Percentiles rank a stretch among this genome's conserved stretches.
Evolutionary conservation across 2,888 invertebrate genomes (phyloP).

Genomic region (Rhaphigaster nebulosa): DNA sequence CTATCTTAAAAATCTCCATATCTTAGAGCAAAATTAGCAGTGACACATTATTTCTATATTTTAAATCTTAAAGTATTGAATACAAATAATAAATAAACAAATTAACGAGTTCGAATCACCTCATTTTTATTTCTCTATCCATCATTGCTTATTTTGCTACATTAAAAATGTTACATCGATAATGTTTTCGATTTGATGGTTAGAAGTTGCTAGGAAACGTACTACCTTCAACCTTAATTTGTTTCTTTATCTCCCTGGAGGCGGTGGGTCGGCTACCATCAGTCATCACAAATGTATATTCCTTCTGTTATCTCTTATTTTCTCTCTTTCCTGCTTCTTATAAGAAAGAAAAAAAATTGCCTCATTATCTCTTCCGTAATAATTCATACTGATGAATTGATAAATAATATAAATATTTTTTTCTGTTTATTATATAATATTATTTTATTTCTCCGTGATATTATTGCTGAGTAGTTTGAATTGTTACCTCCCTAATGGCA

Average conservation of each 20-base stretch:
- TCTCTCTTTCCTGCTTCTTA: neutral
- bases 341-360: neutral
- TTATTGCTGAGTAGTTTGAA: no score
- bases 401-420: no score
- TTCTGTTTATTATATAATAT: no score
- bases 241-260: constrained; percentile 14
- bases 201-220: neutral
- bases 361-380: neutral
- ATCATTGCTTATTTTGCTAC: neutral
- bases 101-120: no score
- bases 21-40: no score
- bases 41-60: no score
- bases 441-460: no score
- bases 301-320: neutral
- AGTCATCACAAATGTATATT: neutral
- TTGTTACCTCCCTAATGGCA: no score
- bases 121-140: no score
- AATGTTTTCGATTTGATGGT: neutral
- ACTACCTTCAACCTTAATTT: neutral
- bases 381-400: neutral
- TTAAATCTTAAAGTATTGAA: no score
- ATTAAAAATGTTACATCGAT: neutral
- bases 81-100: no score
- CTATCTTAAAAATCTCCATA: no score
- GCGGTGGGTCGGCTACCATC: neutral